These are phyloP conservation scores for Aphidius colemani DNA, from an alignment of 2,888 invertebrate genomes.

Conservation along the genomic window DNA sequence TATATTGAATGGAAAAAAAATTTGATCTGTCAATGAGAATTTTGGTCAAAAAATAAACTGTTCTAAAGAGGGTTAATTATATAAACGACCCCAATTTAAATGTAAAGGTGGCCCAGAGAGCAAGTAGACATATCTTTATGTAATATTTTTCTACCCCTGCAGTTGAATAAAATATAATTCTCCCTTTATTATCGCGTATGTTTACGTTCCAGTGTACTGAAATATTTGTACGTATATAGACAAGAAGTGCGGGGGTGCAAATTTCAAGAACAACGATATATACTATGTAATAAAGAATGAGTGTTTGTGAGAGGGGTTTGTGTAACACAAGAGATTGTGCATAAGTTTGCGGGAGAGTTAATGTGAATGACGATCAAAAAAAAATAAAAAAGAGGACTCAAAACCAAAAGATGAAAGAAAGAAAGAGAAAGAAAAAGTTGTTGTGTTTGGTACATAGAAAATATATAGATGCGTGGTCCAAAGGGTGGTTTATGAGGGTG, in stretches of 20 bases:
- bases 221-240: conserved; percentile 7
- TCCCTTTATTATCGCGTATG: conserved; percentile 3
- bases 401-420: too few species aligned
- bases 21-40: too few species aligned
- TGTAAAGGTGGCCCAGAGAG: conserved; percentile 14
- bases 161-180: background rate
- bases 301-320: conserved; percentile 36
- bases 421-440: too few species aligned
- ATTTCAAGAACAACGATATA: too few species aligned
- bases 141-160: conserved; percentile 1
- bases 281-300: too few species aligned
- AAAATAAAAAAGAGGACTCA: background rate
- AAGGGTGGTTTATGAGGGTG: conserved; percentile 57
- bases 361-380: conserved; percentile 15
- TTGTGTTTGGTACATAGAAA: too few species aligned
- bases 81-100: conserved; percentile 33
- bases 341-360: conserved; percentile 6
- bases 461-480: conserved; percentile 41
- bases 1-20: too few species aligned
- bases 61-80: conserved; percentile 54
- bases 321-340: conserved; percentile 25
- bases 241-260: background rate
- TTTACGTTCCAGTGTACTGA: conserved; percentile 21
- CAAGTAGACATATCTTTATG: conserved; percentile 3
- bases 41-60: conserved; percentile 55